Evolutionary conservation across 92 coral and sea anemone species (phyloP), one percentile per base, ranked within the genome.

Genomic region (Diadumene lineata): DNA sequence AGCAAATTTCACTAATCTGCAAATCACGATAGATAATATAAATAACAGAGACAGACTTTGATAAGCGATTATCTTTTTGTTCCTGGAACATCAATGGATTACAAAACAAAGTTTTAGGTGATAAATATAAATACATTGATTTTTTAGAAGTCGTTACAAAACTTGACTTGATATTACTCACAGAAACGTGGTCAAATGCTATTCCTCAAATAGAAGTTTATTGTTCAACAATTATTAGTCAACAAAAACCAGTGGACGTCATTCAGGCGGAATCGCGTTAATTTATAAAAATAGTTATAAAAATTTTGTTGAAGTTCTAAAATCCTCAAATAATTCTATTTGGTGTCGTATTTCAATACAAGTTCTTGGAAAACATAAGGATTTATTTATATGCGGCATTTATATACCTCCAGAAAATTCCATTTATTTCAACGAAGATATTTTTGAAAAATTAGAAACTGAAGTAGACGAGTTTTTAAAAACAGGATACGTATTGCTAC

Each of bases 351-450:
- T 77, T 11, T 70, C 53, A 3, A 79, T 53, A 70, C 23, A n/a
- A 15, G 27, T 79, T 29, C 27, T 69, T 18, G 60, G 58, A n/a
- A 38, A 28, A 17, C 31, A 51, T 11, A 73, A 81, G 50, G 80
- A 81, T 56, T 63, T 74, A 48, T 74, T 24, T 58, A 48, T 81
- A 11, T 81, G 85, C 34, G 85, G 74, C 8, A 11, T 72, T 22
- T 80, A 80, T 56, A 80, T 74, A n/a, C 84, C 81, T 19, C 84
- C 84, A 43, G 31, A 66, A 74, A 74, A 74, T 24, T 81, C 82
- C 11, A 26, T 23, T 23, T 68, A 81, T 76, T 81, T 81, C 27
- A 11, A 51, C 1, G 63, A 9, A n/a, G 75, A 81, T 46, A 48
- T 43, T 19, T 81, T 75, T 67, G 75, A 81, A 4, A 7, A 48